Conservation (phyloP, 2,797 vertebrate genomes). For the Oryzias dopingdopingensis region DNA sequence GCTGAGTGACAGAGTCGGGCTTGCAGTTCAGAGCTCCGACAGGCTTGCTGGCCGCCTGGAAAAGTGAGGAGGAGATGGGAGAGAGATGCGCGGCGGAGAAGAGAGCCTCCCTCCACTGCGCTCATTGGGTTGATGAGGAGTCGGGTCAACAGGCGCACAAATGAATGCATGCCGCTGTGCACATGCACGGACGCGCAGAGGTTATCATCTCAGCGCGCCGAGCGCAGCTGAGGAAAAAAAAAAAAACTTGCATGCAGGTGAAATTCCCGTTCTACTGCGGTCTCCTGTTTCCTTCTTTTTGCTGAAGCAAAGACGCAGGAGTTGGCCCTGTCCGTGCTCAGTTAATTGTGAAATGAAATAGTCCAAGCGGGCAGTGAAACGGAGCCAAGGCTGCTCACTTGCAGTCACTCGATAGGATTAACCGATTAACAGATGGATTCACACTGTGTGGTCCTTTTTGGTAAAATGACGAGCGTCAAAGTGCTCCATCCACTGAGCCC, state of each 20-base stretch:
- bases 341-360: slow-evolving; percentile 33
- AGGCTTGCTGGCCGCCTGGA: slow-evolving; percentile 83
- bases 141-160: slow-evolving; percentile 88
- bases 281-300: slow-evolving; percentile 1
- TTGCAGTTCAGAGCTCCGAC: slow-evolving; percentile 75
- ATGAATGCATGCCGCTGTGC: slow-evolving; percentile 78
- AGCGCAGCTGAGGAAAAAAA: background rate
- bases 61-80: slow-evolving; percentile 88
- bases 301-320: slow-evolving; percentile 5
- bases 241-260: slow-evolving; percentile 1
- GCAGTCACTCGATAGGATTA: slow-evolving; percentile 44
- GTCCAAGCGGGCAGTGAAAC: slow-evolving; percentile 21
- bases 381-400: slow-evolving; percentile 46
- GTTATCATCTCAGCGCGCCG: slow-evolving; percentile 39
- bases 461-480: slow-evolving; percentile 4
- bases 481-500: background rate
- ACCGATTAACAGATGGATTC: slow-evolving; percentile 28
- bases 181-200: slow-evolving; percentile 47
- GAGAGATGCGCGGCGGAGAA: slow-evolving; percentile 78
- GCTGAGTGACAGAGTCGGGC: slow-evolving; percentile 52
- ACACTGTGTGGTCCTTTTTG: slow-evolving; percentile 5
- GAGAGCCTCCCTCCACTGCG: slow-evolving; percentile 88
- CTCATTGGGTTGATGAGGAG: slow-evolving; percentile 93
- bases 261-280: slow-evolving; percentile 2
- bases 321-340: slow-evolving; percentile 16